phyloP scores from a whole-genome alignment of 1,140 invertebrate species.

The Diabrotica virgifera region DNA sequence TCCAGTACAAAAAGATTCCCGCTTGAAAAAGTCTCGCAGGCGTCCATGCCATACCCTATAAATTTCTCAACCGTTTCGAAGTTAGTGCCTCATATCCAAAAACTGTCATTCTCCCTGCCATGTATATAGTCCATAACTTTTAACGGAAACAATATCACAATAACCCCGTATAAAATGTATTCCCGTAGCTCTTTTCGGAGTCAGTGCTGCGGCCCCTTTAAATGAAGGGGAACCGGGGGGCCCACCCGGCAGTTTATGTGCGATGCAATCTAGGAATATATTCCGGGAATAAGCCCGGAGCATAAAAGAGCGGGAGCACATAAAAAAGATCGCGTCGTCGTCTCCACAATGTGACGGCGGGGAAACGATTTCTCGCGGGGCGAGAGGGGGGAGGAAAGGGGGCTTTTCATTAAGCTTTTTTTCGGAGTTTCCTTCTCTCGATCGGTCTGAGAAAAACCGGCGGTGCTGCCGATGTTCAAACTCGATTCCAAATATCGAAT shows the following conservation, averaged over 20 bases:
- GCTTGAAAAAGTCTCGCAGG: too few relatives aligned
- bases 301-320: conserved; percentile 11
- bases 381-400: background rate
- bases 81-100: too few relatives aligned
- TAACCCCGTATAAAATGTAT: background rate
- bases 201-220: too few relatives aligned
- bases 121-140: too few relatives aligned
- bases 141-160: background rate
- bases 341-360: conserved; percentile 6
- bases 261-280: conserved; percentile 12
- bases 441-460: background rate
- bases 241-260: conserved; percentile 13
- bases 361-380: conserved; percentile 7
- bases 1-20: too few relatives aligned
- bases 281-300: background rate
- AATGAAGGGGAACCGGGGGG: background rate
- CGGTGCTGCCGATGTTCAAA: background rate
- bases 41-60: too few relatives aligned
- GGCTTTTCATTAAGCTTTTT: conserved; percentile 13
- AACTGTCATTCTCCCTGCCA: too few relatives aligned
- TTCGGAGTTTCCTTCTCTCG: background rate
- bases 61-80: too few relatives aligned
- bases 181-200: too few relatives aligned
- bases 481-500: too few relatives aligned
- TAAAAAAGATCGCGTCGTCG: conserved; percentile 8